A percentile compares a stretch with the other conserved stretches of the same genome.
phyloP scores from a whole-genome alignment of 35 echinoderm and acorn worm genomes.

The Holothuria glaberrima region DNA sequence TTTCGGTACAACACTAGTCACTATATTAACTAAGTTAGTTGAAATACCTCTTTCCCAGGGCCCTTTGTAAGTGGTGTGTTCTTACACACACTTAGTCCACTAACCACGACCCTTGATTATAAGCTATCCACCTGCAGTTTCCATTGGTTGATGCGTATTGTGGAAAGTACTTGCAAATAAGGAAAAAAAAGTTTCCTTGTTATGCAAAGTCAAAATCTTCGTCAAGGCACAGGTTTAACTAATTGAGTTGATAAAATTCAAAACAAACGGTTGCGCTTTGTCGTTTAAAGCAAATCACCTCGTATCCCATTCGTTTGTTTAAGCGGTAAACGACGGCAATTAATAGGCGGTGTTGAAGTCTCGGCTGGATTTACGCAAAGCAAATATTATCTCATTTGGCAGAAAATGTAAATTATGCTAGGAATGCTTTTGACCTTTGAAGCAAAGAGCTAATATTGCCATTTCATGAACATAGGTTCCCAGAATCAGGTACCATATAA shows the following conservation, averaged over 20 bases:
- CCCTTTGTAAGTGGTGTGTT: too few relatives aligned
- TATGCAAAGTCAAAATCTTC: background rate
- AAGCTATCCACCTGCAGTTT: too few relatives aligned
- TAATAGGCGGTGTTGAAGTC: constrained; percentile 1
- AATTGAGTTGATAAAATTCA: background rate
- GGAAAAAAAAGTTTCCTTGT: background rate
- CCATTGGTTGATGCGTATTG: too few relatives aligned
- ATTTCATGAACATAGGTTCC: too few relatives aligned
- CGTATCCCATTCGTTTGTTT: constrained; percentile 1
- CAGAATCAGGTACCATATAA: too few relatives aligned
- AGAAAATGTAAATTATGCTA: constrained; percentile 46
- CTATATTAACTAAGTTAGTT: too few relatives aligned
- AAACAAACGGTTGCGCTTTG: background rate
- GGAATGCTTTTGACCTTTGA: constrained; percentile 47
- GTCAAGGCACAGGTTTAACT: background rate
- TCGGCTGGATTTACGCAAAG: constrained; percentile 38
- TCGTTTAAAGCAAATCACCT: background rate
- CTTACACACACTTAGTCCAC: too few relatives aligned
- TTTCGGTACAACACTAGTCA: too few relatives aligned
- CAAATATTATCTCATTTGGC: constrained; percentile 38
- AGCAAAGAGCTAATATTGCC: too few relatives aligned
- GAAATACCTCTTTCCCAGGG: too few relatives aligned
- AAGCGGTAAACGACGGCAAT: background rate
- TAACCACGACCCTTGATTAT: too few relatives aligned
- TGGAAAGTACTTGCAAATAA: too few relatives aligned